phyloP scores from a whole-genome alignment of 2,113 vertebrate genomes.

The Crotalus helleri region DNA sequence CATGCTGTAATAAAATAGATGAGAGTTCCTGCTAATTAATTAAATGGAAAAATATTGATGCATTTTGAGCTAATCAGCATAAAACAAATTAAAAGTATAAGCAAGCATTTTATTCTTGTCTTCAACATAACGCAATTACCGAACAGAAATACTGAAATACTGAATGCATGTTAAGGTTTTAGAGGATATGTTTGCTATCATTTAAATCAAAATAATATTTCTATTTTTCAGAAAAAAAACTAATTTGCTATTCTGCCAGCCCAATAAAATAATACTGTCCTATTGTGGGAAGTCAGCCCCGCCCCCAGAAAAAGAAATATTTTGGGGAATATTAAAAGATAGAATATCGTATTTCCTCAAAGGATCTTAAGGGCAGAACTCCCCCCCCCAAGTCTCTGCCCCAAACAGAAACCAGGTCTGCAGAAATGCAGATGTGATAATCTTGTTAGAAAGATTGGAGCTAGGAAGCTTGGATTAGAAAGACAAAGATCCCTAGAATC shows the following conservation, averaged over 20 bases:
- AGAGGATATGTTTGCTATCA: not conserved
- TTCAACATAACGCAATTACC: not conserved
- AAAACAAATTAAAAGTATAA: conserved; percentile 9
- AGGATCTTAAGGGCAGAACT: no score
- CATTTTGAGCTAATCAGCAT: conserved; percentile 17
- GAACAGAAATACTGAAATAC: not conserved
- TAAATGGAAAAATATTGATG: conserved; percentile 31
- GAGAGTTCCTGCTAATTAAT: conserved; percentile 29
- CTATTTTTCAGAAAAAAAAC: not conserved
- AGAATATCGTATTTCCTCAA: no score
- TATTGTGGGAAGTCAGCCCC: not conserved
- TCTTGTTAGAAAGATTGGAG: no score
- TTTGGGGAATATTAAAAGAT: no score
- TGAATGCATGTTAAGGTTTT: not conserved
- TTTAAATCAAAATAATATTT: not conserved
- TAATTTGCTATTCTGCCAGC: not conserved
- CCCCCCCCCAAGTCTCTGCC: no score
- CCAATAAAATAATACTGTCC: not conserved
- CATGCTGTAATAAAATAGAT: conserved; percentile 46
- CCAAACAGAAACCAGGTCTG: no score
- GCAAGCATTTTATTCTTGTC: not conserved
- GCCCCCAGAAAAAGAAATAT: no score
- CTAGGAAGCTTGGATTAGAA: no score
- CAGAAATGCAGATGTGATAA: no score
- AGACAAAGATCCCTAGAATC: no score